phyloP scores from a whole-genome alignment of 2,888 invertebrate genomes.

The Dolichopus griseipennis region DNA sequence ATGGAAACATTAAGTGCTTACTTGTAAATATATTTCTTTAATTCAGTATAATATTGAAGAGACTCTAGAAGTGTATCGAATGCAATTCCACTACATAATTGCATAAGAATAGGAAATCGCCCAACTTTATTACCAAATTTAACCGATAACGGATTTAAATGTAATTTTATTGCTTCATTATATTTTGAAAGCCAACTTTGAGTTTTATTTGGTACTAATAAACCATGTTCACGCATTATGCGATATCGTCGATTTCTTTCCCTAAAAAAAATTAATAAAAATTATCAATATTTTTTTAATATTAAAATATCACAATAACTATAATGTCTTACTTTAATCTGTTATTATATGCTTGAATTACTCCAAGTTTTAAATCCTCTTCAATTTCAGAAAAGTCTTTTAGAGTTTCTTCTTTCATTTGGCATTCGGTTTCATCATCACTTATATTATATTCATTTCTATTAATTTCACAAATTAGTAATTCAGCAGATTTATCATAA shows the following conservation, averaged over 20 bases:
- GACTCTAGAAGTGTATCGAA: constrained; percentile 73
- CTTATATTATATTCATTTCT: constrained; percentile 27
- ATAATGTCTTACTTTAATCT: constrained; percentile 48
- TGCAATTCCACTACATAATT: constrained; percentile 60
- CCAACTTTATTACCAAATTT: constrained; percentile 28
- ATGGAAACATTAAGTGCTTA: constrained; percentile 25
- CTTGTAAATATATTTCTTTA: constrained; percentile 53
- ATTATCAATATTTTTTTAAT: neutral
- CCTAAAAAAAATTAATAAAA: constrained; percentile 25
- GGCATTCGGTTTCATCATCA: constrained; percentile 35
- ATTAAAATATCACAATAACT: neutral
- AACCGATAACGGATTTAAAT: constrained; percentile 37
- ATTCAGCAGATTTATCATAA: constrained; percentile 74
- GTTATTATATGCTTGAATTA: constrained; percentile 66
- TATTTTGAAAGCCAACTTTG: constrained; percentile 61
- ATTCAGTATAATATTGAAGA: constrained; percentile 59
- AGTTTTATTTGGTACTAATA: constrained; percentile 64
- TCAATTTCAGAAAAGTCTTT: constrained; percentile 43
- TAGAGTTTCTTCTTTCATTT: constrained; percentile 34
- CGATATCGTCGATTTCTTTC: constrained; percentile 65
- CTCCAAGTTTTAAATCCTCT: constrained; percentile 57
- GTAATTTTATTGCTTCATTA: constrained; percentile 51
- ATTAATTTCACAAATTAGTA: constrained; percentile 48
- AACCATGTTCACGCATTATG: constrained; percentile 68
- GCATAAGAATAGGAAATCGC: constrained; percentile 61